Conservation (phyloP, 35 echinoderm and acorn worm genomes). For the Holothuria glaberrima region DNA sequence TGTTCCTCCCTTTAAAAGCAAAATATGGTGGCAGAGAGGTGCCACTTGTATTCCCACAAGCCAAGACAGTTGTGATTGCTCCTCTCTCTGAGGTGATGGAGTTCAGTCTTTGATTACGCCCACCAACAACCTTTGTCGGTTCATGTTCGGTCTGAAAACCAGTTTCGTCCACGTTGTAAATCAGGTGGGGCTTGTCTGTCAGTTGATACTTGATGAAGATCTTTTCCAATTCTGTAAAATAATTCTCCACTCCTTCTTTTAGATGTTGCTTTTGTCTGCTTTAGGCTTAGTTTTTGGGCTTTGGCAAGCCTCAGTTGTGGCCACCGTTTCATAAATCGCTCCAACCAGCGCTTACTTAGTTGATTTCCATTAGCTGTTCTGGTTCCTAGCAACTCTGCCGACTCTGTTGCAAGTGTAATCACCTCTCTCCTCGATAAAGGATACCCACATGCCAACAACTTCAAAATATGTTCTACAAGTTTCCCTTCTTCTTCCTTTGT, state of each 20-base stretch:
- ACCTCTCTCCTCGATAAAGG: background rate
- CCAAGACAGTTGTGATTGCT: background rate
- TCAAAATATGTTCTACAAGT: background rate
- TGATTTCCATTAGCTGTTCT: background rate
- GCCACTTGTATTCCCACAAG: background rate
- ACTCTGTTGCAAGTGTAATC: background rate
- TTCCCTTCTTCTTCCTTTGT: background rate
- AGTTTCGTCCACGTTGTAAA: slow-evolving; percentile 1
- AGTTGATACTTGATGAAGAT: background rate
- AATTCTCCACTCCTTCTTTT: background rate
- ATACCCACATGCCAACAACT: background rate
- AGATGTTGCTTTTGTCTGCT: background rate
- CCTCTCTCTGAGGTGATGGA: slow-evolving; percentile 18
- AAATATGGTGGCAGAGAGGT: background rate
- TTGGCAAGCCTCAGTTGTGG: slow-evolving; percentile 13
- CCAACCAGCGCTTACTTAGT: background rate
- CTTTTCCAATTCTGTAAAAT: background rate
- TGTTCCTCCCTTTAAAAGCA: slow-evolving; percentile 19
- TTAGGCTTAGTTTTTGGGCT: background rate
- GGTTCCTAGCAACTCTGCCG: background rate
- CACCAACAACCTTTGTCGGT: background rate
- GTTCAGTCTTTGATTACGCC: background rate
- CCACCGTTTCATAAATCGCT: background rate
- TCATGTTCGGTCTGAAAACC: too few relatives aligned
- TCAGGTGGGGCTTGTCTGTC: background rate